Base-by-base conservation (phyloP, 2,888 invertebrate species). In the Drosophila emarginata region DNA sequence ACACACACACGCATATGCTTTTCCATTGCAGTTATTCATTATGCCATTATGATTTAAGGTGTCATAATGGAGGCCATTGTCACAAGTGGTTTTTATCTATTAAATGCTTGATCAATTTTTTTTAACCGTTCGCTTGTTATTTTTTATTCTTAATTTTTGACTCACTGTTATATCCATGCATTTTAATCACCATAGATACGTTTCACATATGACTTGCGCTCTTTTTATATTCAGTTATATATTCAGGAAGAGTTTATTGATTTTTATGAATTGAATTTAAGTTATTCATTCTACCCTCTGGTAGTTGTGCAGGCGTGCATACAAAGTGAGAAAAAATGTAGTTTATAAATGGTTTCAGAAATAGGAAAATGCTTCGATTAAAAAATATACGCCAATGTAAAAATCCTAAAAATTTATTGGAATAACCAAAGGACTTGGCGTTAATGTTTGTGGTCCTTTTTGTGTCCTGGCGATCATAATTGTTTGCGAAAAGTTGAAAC, bases 401-500 rank as follows among this genome's bases (percentile, higher is more conserved):
- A 32, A 32, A 9, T 18, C 15, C n/a, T n/a, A 45, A 45, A 45
- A 45, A 45, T 45, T 18, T 45, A 45, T 45, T 45, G 40, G 40
- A 45, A 45, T 18, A 45, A 45, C 53, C 53, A 15, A 53, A 9
- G 11, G 18, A 32, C 9, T 9, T 32, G 7, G 54, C 28, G 11
- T 15, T 32, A 45, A 21, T 32, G 54, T 9, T 11, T 12, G n/a
- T 11, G 28, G 78, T 72, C 54, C 66, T 18, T 72, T 64, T 72
- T 70, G 64, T 61, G 36, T 57, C 59, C 64, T 54, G 71, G 63
- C 53, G 72, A 69, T 77, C 80, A 83, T 85, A 85, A 88, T 85
- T 85, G 83, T 86, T 85, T 83, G 88, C 83, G 72, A 87, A 87
- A 88, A 85, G 74, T 85, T 88, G 86, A 88, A 88, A 88, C 84